These are phyloP conservation scores for Hydropotes inermis DNA, from an alignment of 2,113 vertebrate genomes.

Conservation along the genomic window DNA sequence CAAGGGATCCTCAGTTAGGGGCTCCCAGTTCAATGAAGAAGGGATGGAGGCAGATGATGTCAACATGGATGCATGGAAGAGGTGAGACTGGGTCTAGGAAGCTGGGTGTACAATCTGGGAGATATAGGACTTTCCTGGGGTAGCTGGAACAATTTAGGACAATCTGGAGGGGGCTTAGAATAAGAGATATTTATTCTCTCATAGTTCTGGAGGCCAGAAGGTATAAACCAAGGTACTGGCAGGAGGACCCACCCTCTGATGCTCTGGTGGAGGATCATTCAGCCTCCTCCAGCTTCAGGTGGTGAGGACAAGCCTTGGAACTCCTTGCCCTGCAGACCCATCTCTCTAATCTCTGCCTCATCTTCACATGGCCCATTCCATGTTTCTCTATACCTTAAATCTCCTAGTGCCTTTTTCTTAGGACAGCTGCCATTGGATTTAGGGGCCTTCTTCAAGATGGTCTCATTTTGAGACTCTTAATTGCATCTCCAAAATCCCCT, in stretches of 20 bases:
- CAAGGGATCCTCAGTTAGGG: background rate
- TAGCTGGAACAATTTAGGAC: too few species aligned
- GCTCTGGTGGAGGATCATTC: fast-evolving
- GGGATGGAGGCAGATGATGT: fast-evolving
- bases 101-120: fast-evolving
- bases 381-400: background rate
- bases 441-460: fast-evolving
- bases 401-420: background rate
- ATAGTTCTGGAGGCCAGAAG: background rate
- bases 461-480: background rate
- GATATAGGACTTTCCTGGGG: background rate
- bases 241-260: fast-evolving
- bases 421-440: fast-evolving
- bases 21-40: background rate
- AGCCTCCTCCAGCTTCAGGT: too few species aligned
- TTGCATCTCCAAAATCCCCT: too few species aligned
- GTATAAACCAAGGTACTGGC: background rate
- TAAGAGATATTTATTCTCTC: background rate
- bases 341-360: background rate
- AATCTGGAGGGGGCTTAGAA: background rate
- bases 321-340: fast-evolving
- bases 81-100: background rate
- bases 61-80: fast-evolving
- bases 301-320: fast-evolving
- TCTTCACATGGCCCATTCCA: too few species aligned